Percentiles rank a stretch among this genome's conserved stretches.
These are phyloP conservation scores for Oryzias woworae DNA, from an alignment of 2,113 vertebrate genomes.

Conservation along the genomic window DNA sequence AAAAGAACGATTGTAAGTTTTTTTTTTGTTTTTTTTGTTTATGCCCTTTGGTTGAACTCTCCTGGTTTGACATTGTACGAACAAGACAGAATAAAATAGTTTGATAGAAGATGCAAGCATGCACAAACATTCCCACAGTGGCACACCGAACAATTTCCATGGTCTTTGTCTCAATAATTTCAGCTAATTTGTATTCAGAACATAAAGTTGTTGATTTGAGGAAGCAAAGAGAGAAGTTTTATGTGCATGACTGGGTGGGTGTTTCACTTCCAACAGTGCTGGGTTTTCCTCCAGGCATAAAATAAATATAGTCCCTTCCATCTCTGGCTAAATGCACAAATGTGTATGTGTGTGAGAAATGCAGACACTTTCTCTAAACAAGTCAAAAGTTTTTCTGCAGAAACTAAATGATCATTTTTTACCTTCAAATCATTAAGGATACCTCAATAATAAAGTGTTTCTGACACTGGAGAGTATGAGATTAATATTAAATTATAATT, in stretches of 20 bases:
- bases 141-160: constrained; percentile 14
- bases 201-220: constrained; percentile 9
- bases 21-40: constrained; percentile 1
- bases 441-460: no score
- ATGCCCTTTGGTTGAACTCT: constrained; percentile 1
- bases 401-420: no score
- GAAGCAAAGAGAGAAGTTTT: constrained; percentile 1
- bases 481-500: no score
- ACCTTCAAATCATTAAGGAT: no score
- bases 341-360: background rate
- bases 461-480: no score
- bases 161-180: constrained; percentile 28
- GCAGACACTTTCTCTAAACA: no score
- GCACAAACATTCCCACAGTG: background rate
- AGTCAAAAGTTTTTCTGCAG: no score
- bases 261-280: constrained; percentile 8
- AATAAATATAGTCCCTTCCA: constrained; percentile 4
- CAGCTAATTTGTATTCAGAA: constrained; percentile 37
- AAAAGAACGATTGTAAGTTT: constrained; percentile 1
- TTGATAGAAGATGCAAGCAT: background rate
- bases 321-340: background rate
- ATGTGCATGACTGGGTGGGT: background rate
- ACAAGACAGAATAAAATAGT: background rate
- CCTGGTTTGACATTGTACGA: background rate
- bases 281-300: constrained; percentile 15